Evolutionary conservation across 2,113 vertebrate genomes (phyloP), one percentile per base, ranked within the genome.

Genomic region (Lipophrys pholis): DNA sequence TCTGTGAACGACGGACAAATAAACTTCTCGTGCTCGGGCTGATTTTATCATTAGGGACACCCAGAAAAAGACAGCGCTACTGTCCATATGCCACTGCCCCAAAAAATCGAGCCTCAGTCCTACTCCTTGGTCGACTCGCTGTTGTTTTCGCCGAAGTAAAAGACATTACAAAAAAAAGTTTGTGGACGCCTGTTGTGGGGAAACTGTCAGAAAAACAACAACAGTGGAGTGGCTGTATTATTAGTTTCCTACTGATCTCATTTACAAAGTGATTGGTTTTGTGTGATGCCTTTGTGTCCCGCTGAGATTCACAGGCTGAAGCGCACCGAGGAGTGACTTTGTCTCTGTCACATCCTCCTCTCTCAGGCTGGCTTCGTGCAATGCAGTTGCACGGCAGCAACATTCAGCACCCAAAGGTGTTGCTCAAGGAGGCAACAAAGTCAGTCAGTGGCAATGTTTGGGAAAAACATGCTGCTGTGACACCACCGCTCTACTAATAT

Each of bases 211-310:
- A 78, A 69, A 71, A 69, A 80, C 80, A 57, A 56, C 75, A 69
- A 73, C 84, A 82, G 70, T 1, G 42, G 52, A 75, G 78, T 16
- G 5, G 69, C 75, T 83, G 57, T 69, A 76, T 86, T 82, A 86
- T 90, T 86, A 84, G 78, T 80, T 74, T 87, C 88, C 89, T 30
- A 78, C 89, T 83, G 86, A 83, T 89, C 83, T 91, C 67, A 90
- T 90, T 90, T 89, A 84, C 80, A 87, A 87, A 85, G 78, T 82
- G 83, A 92, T 88, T 92, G 84, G 73, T 84, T 91, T 81, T 53
- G 45, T 72, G 56, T 78, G 78, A 86, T 72, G 77, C 52, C 70
- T 59, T 15, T 35, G 1, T 55, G 73, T 66, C 69, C 73, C 66
- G 73, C 87, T 80, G 86, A 66, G 83, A 69, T 16, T 46, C 66